These are phyloP conservation scores for Thysanoteuthis rhombus DNA, from an alignment of 2,888 invertebrate species.

Conservation along the genomic window DNA sequence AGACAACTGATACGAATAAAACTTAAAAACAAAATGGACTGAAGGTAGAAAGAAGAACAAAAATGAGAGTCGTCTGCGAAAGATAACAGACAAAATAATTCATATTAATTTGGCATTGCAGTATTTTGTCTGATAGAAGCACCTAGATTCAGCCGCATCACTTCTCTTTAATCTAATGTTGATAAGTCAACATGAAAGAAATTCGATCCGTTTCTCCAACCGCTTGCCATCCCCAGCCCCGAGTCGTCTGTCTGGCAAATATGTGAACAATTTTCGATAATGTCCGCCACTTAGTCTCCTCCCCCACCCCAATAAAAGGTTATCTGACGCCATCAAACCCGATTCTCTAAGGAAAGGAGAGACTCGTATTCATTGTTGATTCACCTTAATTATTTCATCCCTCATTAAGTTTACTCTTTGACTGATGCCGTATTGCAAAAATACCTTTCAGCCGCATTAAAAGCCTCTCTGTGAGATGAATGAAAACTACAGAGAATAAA, in stretches of 20 bases:
- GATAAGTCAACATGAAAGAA: not conserved
- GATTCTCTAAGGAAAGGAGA: not conserved
- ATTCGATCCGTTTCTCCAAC: not conserved
- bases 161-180: not conserved
- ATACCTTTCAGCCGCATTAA: not conserved
- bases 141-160: not conserved
- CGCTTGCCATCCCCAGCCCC: not conserved
- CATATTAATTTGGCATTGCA: not conserved
- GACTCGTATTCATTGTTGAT: not conserved
- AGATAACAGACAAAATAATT: slow-evolving; percentile 12
- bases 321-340: not conserved
- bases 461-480: not conserved
- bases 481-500: not conserved
- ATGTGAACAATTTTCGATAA: not conserved
- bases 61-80: not conserved
- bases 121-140: not conserved
- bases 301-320: not conserved
- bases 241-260: not conserved
- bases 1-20: too few relatives aligned
- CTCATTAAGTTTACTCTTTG: not conserved
- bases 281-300: not conserved
- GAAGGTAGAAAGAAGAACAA: not conserved
- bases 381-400: not conserved
- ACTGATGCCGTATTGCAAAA: not conserved
- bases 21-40: not conserved